Conservation (phyloP, 2,113 vertebrate genomes). For the Murina feae region DNA sequence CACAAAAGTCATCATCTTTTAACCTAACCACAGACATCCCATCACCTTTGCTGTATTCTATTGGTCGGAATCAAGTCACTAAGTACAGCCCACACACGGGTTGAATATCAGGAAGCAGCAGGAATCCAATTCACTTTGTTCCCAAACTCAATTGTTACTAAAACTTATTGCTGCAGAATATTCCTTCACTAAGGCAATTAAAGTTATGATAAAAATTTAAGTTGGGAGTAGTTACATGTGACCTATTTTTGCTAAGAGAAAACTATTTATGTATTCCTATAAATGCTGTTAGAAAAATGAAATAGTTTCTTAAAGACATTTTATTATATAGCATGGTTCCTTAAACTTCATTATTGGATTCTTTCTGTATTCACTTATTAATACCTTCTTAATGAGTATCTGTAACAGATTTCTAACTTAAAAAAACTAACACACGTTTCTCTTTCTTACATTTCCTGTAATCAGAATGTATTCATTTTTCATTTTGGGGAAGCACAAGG, state of each 20-base stretch:
- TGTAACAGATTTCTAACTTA: background rate
- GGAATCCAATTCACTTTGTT: background rate
- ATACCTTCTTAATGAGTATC: background rate
- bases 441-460: background rate
- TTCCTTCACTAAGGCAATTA: background rate
- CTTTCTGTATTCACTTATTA: background rate
- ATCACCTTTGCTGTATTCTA: background rate
- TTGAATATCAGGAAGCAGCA: background rate
- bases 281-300: background rate
- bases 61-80: background rate
- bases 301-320: background rate
- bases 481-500: background rate
- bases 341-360: background rate
- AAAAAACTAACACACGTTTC: background rate
- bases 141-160: background rate
- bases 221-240: background rate
- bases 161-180: background rate
- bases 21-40: background rate
- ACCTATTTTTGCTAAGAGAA: background rate
- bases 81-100: no score
- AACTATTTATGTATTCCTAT: background rate
- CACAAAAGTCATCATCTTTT: background rate
- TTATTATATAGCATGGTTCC: background rate
- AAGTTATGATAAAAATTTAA: background rate
- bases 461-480: background rate